phyloP scores from a whole-genome alignment of 2,113 vertebrate genomes.

The Mungos mungo region DNA sequence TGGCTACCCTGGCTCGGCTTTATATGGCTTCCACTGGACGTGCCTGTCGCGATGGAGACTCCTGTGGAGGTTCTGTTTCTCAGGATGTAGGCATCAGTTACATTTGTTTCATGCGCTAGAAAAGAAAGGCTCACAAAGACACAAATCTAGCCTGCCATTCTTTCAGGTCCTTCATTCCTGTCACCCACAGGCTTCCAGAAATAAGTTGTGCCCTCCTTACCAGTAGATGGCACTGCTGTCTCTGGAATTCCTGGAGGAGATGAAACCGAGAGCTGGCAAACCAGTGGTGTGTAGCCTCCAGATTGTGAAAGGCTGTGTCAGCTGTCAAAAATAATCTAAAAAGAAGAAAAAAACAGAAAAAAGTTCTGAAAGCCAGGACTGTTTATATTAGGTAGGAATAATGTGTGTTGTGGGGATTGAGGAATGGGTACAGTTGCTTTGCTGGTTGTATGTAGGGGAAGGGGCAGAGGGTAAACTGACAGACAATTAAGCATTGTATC shows the following conservation, averaged over 20 bases:
- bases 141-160: neutral
- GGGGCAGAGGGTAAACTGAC: neutral
- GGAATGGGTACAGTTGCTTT: neutral
- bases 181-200: neutral
- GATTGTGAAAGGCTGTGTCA: slow-evolving; percentile 40
- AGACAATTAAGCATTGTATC: neutral
- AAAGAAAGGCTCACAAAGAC: slow-evolving; percentile 7
- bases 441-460: neutral
- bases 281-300: neutral
- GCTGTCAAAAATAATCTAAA: neutral
- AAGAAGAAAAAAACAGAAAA: neutral
- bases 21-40: neutral
- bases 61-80: neutral
- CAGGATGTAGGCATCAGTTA: neutral
- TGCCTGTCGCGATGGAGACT: neutral
- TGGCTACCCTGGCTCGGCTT: neutral
- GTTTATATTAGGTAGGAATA: slow-evolving; percentile 8
- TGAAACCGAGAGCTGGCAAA: neutral
- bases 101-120: neutral
- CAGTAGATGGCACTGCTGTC: slow-evolving; percentile 73
- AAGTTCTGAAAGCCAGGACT: neutral
- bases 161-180: neutral
- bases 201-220: slow-evolving; percentile 30
- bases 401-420: neutral
- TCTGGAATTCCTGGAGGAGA: slow-evolving; percentile 58